Evolutionary conservation across 2,888 invertebrate genomes (phyloP), one percentile per base, ranked within the genome.

Genomic region (Muschampia plurimacula): DNA sequence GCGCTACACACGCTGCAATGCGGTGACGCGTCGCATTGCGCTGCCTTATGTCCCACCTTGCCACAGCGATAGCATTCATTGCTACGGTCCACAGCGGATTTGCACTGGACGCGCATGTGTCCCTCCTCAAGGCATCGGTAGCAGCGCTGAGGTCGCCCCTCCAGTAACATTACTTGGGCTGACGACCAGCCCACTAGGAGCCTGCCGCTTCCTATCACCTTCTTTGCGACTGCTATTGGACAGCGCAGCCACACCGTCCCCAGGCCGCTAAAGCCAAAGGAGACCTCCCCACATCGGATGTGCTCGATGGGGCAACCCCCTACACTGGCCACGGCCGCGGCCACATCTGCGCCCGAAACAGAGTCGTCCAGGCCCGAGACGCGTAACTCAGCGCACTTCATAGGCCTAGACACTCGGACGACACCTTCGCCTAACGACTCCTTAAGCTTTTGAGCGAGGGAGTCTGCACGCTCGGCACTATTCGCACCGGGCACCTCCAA

Each of bases 1-100:
- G 13, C 44, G 15, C 10, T n/a, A n/a, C 57, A 67, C 2, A 67
- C 10, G 2, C n/a, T 5, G 22, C 67, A 67, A 6, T 15, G 39
- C 9, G 57, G 55, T 3, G 3, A n/a, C 15, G 10, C 15, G 2
- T 2, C 13, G n/a, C 67, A 67, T 4, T 9, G 2, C 32, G 41
- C 39, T 6, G 67, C 36, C n/a, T 36, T 55, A 9, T 67, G 67
- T 2, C 67, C 57, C 2, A 84, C 78, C 59, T 32, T 59, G 81
- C 2, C 65, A 76, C 65, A 73, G 44, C 67, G 62, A 46, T 22
- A 73, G 57, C 73, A 73, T 4, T 15, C 3, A 7, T 57, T 13
- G 4, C 44, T 67, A 15, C 67, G 39, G 41, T 67, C 67, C 12
- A 22, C 41, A 4, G 9, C 15, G 2, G 41, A 57, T 44, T 39